Evolutionary conservation across 1,140 invertebrate species (phyloP), one percentile per base, ranked within the genome.

Genomic region (Heliconius hermathena): DNA sequence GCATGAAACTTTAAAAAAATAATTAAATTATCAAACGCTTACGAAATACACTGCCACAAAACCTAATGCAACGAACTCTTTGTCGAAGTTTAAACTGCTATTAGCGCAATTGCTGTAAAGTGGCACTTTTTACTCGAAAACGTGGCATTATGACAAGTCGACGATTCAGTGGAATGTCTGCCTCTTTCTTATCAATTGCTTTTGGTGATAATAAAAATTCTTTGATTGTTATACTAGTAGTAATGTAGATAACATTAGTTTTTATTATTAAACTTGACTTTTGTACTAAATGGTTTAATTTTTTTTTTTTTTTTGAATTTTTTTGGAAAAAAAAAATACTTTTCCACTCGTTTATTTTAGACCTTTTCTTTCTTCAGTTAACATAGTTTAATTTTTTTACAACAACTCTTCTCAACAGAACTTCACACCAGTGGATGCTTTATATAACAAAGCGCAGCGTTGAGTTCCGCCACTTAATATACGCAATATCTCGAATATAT

Each of bases 71-170:
- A 80, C 78, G 74, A 80, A 82, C 78, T 79, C 82, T 84, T 84
- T 82, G 81, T 79, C 79, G 79, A 84, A 82, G 78, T 82, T 82
- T 84, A 82, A 84, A 84, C 81, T 74, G 81, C 81, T 82, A 82
- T 84, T 84, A 84, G 77, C 76, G 71, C 36, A 84, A 81, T 78
- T 66, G 81, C 81, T 81, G 77, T 80, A 76, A 77, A 76, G 75
- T 74, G 81, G 77, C 77, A 82, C 71, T 82, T 82, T 79, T 82
- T 82, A 79, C 70, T 76, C 46, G 77, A 73, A 76, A 74, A 73
- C 72, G 75, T 54, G 33, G 72, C 80, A 57, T 83, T 76, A 76
- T 81, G 79, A 78, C 76, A 66, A 52, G 79, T 57, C 76, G 76
- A 78, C 73, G 66, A 79, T 73, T 81, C 57, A 75, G 54, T 66